Base-by-base conservation (phyloP, 2,797 vertebrate genomes). In the Molossus alvarezi region DNA sequence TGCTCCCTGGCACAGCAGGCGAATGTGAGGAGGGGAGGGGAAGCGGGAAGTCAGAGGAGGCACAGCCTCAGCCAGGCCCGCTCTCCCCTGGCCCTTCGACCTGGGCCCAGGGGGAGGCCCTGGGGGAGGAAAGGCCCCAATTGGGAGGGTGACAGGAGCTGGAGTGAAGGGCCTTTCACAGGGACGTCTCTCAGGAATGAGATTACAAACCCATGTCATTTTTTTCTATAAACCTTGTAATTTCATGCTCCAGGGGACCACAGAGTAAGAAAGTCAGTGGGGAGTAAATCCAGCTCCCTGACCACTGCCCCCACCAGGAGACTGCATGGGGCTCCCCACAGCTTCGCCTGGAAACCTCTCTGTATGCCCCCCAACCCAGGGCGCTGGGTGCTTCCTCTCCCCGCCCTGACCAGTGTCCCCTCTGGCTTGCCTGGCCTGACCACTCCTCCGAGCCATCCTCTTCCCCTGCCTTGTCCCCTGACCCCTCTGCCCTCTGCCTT, bases 241-340 rank as follows among this genome's bases (percentile, higher is more conserved):
- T 98, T 98, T 98, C 98, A 94, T 98, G 98, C 98, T 98, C 98
- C 96, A 98, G 97, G 98, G 97, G 97, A 98, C 98, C 98, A 91
- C 98, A 98, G 91, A 98, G 98, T 97, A 95, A 98, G 96, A 95
- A 97, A 98, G 94, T 97, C 98, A 97, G 94, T 81, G 0, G 97
- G 97, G 97, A 98, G 97, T 98, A 98, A 98, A 98, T 98, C 96
- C 97, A 98, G 96, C 94, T 95, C 95, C 96, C 97, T 96, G 92
- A 29, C 75, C 62, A 11, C n/a, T n/a, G 3, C 29, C 64, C 21
- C 5, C 1, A 6, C 57, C 58, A 51, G 45, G 67, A 85, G 57
- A 73, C 53, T 2, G 14, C 23, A 9, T 11, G 57, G 51, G 15
- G 13, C 17, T 33, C n/a, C 25, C 21, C 3, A n/a, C 37, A 55